Percentiles rank a stretch among this genome's conserved stretches.
Evolutionary conservation across 2,888 invertebrate genomes (phyloP).

Genomic region (Lasiommata megera): DNA sequence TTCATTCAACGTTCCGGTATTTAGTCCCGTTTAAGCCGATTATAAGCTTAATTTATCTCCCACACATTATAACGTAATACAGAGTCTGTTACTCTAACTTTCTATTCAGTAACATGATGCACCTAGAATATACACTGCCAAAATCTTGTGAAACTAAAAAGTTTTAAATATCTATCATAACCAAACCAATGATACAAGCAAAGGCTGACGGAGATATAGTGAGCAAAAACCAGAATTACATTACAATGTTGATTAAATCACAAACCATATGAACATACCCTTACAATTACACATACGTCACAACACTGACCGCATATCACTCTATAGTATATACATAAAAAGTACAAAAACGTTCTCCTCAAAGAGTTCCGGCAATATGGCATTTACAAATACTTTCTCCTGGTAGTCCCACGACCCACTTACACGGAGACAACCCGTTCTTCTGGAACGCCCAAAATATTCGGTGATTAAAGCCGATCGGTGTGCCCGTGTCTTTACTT

Average conservation of each 20-base stretch:
- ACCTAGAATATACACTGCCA: no score
- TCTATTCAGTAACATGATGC: no score
- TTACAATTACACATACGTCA: constrained; percentile 36
- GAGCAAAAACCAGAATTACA: not conserved
- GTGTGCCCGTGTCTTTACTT: constrained; percentile 61
- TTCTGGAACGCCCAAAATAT: constrained; percentile 73
- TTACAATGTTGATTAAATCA: not conserved
- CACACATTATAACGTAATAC: no score
- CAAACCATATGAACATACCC: not conserved
- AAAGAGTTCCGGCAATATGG: constrained; percentile 59
- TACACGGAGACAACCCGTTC: constrained; percentile 57
- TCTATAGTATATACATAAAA: constrained; percentile 44
- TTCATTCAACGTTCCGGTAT: no score
- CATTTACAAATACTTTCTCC: constrained; percentile 64
- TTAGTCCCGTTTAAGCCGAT: no score
- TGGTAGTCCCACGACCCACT: constrained; percentile 71
- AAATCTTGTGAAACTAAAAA: no score
- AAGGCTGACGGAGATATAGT: not conserved
- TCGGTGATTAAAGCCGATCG: constrained; percentile 67
- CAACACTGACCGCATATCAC: constrained; percentile 55
- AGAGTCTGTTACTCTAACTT: no score
- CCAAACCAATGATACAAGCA: not conserved
- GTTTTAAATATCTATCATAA: no score
- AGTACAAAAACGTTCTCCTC: constrained; percentile 41
- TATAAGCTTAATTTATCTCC: no score